phyloP scores from a whole-genome alignment of 2,888 invertebrate species.

The Lasioglossum morio region DNA sequence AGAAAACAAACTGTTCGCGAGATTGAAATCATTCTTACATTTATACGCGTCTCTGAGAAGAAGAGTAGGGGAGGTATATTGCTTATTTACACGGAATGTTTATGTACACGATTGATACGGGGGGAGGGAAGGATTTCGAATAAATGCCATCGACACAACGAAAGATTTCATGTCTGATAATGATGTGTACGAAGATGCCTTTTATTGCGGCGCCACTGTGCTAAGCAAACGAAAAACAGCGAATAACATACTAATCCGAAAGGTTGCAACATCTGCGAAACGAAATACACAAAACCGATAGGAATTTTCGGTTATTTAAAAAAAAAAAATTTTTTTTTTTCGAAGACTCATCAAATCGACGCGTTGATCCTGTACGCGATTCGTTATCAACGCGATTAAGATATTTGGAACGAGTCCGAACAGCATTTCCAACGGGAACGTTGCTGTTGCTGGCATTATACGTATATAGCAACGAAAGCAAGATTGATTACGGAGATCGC shows the following conservation, averaged over 20 bases:
- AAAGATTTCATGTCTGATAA: slow-evolving; percentile 66
- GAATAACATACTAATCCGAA: slow-evolving; percentile 55
- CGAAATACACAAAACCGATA: neutral
- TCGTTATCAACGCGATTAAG: neutral
- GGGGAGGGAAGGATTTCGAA: slow-evolving; percentile 57
- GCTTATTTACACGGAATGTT: slow-evolving; percentile 48
- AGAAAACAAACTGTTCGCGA: slow-evolving; percentile 22
- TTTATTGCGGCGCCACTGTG: slow-evolving; percentile 60
- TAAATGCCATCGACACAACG: slow-evolving; percentile 42
- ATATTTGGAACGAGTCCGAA: neutral
- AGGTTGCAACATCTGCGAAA: slow-evolving; percentile 1
- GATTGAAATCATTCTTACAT: slow-evolving; percentile 45
- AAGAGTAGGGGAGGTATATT: slow-evolving; percentile 46
- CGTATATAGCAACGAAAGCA: neutral
- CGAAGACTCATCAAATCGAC: neutral
- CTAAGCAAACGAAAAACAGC: slow-evolving; percentile 62
- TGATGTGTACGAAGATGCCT: slow-evolving; percentile 23
- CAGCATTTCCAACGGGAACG: neutral
- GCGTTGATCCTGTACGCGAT: neutral
- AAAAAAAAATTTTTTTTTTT: neutral
- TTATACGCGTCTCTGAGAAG: slow-evolving; percentile 53
- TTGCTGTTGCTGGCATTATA: neutral
- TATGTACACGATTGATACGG: slow-evolving; percentile 60
- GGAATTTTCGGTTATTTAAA: neutral
- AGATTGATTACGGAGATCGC: slow-evolving; percentile 13